Percentiles rank a stretch among this genome's conserved stretches.
phyloP scores from a whole-genome alignment of 2,888 invertebrate species.

The Orgyia antiqua region DNA sequence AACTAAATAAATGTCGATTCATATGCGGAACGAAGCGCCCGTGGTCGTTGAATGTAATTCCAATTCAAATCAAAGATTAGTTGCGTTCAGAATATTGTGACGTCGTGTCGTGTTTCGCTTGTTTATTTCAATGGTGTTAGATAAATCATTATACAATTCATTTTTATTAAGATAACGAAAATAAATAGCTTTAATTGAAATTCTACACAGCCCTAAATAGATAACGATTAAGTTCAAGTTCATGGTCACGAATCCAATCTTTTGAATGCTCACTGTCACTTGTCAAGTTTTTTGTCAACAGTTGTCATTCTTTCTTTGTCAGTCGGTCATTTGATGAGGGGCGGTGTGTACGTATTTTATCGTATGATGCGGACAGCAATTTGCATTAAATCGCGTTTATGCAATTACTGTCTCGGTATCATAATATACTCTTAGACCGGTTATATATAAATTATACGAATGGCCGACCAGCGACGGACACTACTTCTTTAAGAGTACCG shows the following conservation, averaged over 20 bases:
- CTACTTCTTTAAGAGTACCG: constrained; percentile 40
- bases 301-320: constrained; percentile 26
- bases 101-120: constrained; percentile 18
- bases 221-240: constrained; percentile 50
- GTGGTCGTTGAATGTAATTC: too few species aligned
- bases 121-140: background rate
- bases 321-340: constrained; percentile 62
- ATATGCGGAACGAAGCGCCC: constrained; percentile 44
- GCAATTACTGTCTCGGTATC: constrained; percentile 59
- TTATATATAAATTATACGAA: constrained; percentile 43
- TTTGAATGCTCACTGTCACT: constrained; percentile 51
- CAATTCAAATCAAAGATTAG: too few species aligned
- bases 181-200: constrained; percentile 3
- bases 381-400: constrained; percentile 66
- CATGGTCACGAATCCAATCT: constrained; percentile 41
- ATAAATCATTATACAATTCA: background rate
- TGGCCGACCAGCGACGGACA: constrained; percentile 43
- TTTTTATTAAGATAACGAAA: background rate
- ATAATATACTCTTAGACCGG: constrained; percentile 45
- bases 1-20: constrained; percentile 30
- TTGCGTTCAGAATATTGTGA: constrained; percentile 41
- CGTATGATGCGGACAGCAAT: constrained; percentile 47
- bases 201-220: constrained; percentile 13
- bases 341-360: constrained; percentile 52
- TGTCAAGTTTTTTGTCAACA: constrained; percentile 36